Base-by-base conservation (phyloP, 2,113 vertebrate species). In the Drymodes brunneopygia region DNA sequence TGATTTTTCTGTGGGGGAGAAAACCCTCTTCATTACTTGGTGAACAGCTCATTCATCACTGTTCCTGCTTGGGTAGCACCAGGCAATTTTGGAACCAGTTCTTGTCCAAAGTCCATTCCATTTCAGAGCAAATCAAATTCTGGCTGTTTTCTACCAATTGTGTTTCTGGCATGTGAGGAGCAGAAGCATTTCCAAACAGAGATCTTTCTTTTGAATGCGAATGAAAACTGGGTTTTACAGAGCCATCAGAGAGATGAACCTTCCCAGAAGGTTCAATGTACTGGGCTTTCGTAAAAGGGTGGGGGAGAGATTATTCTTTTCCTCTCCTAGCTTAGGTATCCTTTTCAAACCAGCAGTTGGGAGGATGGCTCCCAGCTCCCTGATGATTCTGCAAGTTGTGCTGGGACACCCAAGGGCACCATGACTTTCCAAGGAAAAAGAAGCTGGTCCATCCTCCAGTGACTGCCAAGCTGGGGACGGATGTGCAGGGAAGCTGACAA, bases 111-210 rank as follows among this genome's bases (percentile, higher is more conserved):
- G 51, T 38, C 67, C 72, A 64, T 94, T 84, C 90, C 47, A 84
- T 89, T 91, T 91, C 53, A 44, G 51, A 88, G 81, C 51, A 86
- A 89, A 95, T 84, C 56, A 91, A 78, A 81, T 73, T 70, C 64
- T 56, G 19, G 35, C 71, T 88, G 60, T 51, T 88, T 81, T 62
- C 67, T 91, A 67, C 72, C 77, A 64, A 29, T 71, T 84, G 61
- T 84, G 61, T 75, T 90, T 83, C 83, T 96, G 83, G 72, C 69
- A 3, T n/a, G 27, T 40, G 77, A 89, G 51, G 48, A 74, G 67
- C 51, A 27, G 72, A 94, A 54, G 36, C 62, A 18, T n/a, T 81
- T 94, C 77, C 84, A 92, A 92, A 64, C 65, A 56, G 44, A 1
- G 10, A 6, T 74, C 27, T 70, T 87, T 56, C 80, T 67, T 56